Evolutionary conservation across 2,797 vertebrate species (phyloP), one percentile per base, ranked within the genome.

Genomic region (Rhinichthys osculus): DNA sequence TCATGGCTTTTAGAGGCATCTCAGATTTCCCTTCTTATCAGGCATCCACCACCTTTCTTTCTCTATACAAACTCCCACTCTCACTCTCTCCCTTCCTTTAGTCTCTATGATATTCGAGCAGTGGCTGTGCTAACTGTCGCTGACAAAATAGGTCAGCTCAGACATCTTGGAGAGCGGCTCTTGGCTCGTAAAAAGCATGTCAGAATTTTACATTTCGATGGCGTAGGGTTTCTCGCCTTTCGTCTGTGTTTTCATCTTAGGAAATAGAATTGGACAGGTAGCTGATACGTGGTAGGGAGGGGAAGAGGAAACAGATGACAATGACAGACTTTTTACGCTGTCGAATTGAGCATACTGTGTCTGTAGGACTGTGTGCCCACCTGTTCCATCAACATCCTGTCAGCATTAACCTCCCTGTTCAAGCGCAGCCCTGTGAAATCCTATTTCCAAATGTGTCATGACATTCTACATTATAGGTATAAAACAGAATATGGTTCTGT

Each of bases 71-170:
- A 89, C 82, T 76, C 57, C 81, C 77, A 78, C 27, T 76, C 64
- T 71, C 67, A 50, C 50, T 47, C 52, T 70, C 78, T 27, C 57
- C 42, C 87, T 40, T 71, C 86, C 33, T 86, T 87, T 85, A 89
- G 57, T 59, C 85, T 80, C 62, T 88, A 80, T 91, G 87, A 92
- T 92, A 84, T 89, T 88, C 90, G 89, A 88, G 89, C 83, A 85
- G 87, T 90, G 83, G 71, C 88, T 85, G 90, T 57, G 44, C 80
- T 90, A 91, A 90, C 86, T 91, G 88, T 86, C 78, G 70, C 80
- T 87, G 91, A 93, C 89, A 91, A 94, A 95, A 91, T 93, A 91
- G 92, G 90, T 93, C 92, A 90, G 85, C 90, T 86, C 88, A 52
- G 89, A 78, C 87, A 80, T 90, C 90, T 66, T 38, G 16, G 85